Conservation (phyloP, 1,140 invertebrate species). For the Lysiphlebus fabarum region DNA sequence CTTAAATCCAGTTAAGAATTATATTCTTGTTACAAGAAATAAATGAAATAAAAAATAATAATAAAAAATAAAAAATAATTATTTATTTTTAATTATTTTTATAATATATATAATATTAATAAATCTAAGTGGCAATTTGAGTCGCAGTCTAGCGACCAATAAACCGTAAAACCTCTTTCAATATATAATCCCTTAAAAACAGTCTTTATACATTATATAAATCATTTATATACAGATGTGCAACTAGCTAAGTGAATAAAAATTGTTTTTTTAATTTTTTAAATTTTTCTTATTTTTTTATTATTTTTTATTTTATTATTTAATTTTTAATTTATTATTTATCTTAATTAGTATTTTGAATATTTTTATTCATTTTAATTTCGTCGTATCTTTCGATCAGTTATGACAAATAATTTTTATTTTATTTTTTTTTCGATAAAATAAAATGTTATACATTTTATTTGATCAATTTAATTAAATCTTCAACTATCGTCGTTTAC, state of each 20-base stretch:
- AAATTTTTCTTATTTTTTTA: conserved; percentile 2
- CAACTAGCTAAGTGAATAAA: conserved; percentile 47
- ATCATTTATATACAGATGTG: conserved; percentile 52
- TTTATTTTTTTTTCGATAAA: background rate
- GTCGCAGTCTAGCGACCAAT: conserved; percentile 20
- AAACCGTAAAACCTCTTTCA: conserved; percentile 20
- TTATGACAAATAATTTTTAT: conserved; percentile 11
- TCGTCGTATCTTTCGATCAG: conserved; percentile 23
- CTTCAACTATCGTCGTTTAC: conserved; percentile 28
- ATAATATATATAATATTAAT: conserved; percentile 15
- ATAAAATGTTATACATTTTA: conserved; percentile 18
- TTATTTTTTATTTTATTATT: conserved; percentile 3
- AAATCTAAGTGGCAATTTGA: too few species aligned
- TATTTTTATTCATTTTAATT: conserved; percentile 16
- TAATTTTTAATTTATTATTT: background rate
- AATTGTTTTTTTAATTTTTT: conserved; percentile 30
- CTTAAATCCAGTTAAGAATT: conserved; percentile 18
- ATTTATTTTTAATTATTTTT: conserved; percentile 16
- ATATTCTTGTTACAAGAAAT: conserved; percentile 8
- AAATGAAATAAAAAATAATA: background rate
- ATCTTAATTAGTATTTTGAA: background rate
- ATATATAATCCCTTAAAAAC: conserved; percentile 44
- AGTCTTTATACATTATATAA: conserved; percentile 54
- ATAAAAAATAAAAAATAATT: conserved; percentile 6
- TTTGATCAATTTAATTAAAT: conserved; percentile 1